Evolutionary conservation across 2,797 vertebrate genomes (phyloP).

Genomic region (Melanotaenia pygmaea): DNA sequence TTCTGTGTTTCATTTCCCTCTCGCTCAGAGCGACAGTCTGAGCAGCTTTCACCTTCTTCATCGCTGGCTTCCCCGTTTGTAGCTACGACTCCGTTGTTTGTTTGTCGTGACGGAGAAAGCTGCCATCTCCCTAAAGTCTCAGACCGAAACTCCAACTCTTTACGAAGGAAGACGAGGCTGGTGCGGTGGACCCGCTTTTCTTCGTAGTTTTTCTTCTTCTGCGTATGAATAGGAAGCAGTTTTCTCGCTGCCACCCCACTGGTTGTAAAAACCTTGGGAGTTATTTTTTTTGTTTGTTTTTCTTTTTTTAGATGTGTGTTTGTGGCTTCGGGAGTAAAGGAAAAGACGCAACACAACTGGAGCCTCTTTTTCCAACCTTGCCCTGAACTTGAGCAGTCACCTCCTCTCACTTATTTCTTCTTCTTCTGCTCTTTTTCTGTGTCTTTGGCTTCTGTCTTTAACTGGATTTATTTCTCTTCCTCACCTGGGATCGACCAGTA

Average conservation of each 20-base stretch:
- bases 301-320: conserved; percentile 3
- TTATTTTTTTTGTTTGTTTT: background rate
- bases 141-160: conserved; percentile 1
- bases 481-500: conserved; percentile 25
- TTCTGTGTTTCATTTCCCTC: background rate
- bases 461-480: conserved; percentile 1
- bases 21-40: conserved; percentile 16
- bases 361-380: conserved; percentile 28
- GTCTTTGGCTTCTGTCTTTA: background rate
- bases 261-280: conserved; percentile 5
- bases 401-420: conserved; percentile 9
- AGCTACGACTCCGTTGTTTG: conserved; percentile 16
- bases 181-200: background rate
- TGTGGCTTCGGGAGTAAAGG: conserved; percentile 11
- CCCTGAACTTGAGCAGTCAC: background rate
- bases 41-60: conserved; percentile 14
- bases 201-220: conserved; percentile 20
- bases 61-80: conserved; percentile 25
- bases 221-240: conserved; percentile 15
- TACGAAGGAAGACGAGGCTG: conserved; percentile 22
- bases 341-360: conserved; percentile 33
- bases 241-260: background rate
- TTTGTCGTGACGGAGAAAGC: conserved; percentile 10
- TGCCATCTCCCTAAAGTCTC: background rate
- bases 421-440: background rate